Percentiles rank a stretch among this genome's conserved stretches.
phyloP scores from a whole-genome alignment of 2,113 vertebrate species.

The Ibidorhyncha struthersii region DNA sequence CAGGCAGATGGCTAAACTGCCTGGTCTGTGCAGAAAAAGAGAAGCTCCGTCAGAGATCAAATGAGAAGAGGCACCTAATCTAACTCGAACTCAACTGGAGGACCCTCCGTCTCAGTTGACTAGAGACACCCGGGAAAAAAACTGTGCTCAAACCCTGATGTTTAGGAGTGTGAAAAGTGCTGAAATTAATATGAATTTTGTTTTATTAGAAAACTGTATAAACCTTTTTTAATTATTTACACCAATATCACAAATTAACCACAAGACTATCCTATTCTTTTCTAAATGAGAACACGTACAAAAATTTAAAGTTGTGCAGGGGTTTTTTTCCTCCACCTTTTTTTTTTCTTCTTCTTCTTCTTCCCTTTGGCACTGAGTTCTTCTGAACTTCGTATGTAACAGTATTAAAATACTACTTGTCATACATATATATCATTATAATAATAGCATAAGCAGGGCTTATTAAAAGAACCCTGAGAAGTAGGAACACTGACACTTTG shows the following conservation, averaged over 20 bases:
- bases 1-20: neutral
- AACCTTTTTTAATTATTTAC: neutral
- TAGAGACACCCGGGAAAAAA: neutral
- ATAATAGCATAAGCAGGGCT: neutral
- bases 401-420: neutral
- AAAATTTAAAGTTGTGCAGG: neutral
- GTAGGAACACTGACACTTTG: neutral
- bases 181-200: neutral
- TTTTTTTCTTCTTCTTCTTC: neutral
- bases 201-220: neutral
- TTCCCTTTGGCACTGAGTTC: neutral
- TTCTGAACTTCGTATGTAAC: neutral
- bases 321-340: neutral
- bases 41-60: neutral
- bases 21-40: neutral
- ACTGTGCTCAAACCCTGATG: rapidly evolving
- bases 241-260: neutral
- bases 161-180: neutral
- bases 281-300: neutral
- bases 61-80: neutral
- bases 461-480: neutral
- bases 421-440: neutral
- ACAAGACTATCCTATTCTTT: neutral
- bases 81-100: neutral
- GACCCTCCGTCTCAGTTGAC: neutral